Conservation (phyloP, 2,888 invertebrate species). For the Axea sp. region DNA sequence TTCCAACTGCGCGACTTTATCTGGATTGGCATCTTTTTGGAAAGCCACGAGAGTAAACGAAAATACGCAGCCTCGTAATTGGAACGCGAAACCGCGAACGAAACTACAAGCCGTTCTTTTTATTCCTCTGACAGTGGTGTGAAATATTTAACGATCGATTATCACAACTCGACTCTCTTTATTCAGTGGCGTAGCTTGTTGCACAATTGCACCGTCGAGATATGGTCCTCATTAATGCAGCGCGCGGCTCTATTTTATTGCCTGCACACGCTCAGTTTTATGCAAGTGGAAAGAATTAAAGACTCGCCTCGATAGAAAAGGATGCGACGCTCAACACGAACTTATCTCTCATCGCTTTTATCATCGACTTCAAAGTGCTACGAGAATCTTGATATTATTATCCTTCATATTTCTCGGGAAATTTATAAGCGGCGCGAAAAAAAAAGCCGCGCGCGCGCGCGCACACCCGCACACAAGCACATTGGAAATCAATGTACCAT, state of each 20-base stretch:
- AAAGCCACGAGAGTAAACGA: too few species aligned
- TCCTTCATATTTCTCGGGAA: slow-evolving; percentile 19
- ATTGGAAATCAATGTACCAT: slow-evolving; percentile 22
- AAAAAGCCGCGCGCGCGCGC: too few species aligned
- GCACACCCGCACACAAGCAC: background rate
- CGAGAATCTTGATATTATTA: slow-evolving; percentile 32
- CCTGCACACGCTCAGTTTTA: slow-evolving; percentile 29
- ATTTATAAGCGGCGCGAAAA: slow-evolving; percentile 16
- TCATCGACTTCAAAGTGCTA: slow-evolving; percentile 8
- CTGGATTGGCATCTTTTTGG: too few species aligned
- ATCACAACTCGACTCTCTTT: slow-evolving; percentile 16
- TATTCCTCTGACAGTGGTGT: slow-evolving; percentile 14
- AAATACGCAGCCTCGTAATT: too few species aligned
- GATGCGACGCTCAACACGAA: slow-evolving; percentile 2
- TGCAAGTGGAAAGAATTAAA: slow-evolving; percentile 35
- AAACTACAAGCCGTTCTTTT: slow-evolving; percentile 7
- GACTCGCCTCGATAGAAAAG: slow-evolving; percentile 18
- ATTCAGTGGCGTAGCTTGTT: slow-evolving; percentile 42
- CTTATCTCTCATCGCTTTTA: slow-evolving; percentile 34
- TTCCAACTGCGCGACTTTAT: too few species aligned
- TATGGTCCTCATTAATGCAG: slow-evolving; percentile 40
- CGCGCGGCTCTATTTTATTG: slow-evolving; percentile 32
- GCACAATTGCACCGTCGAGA: slow-evolving; percentile 31
- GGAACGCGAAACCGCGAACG: too few species aligned
- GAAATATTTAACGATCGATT: slow-evolving; percentile 49